Percentiles rank a stretch among this genome's conserved stretches.
phyloP scores from a whole-genome alignment of 2,113 vertebrate genomes.

The Vidua chalybeata region DNA sequence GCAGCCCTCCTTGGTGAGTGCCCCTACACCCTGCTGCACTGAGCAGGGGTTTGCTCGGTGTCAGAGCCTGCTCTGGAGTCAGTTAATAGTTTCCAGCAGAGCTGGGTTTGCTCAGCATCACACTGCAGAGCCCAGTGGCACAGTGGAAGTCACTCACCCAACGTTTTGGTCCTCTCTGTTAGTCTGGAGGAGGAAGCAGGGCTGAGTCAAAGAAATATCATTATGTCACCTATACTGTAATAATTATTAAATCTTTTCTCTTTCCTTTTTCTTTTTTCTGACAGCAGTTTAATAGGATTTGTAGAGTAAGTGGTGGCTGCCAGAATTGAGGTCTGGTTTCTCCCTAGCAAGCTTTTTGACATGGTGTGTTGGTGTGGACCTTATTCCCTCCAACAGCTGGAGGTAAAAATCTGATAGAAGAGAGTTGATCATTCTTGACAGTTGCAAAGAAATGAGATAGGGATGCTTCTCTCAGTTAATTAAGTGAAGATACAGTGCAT shows the following conservation, averaged over 20 bases:
- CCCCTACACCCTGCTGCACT: background rate
- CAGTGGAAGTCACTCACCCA: accelerated
- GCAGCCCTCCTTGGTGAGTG: background rate
- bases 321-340: background rate
- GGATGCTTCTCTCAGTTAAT: background rate
- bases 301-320: background rate
- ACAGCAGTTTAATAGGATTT: background rate
- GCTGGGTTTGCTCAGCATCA: background rate
- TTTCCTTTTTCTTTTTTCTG: background rate
- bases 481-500: background rate
- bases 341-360: background rate
- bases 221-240: background rate
- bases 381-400: background rate
- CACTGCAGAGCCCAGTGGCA: background rate
- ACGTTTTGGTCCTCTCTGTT: background rate
- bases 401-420: background rate
- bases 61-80: background rate
- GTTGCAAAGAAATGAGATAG: background rate
- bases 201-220: background rate
- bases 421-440: background rate
- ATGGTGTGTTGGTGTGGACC: background rate
- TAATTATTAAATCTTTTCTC: background rate
- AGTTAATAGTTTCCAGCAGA: background rate
- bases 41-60: background rate
- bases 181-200: background rate